Percentiles rank a stretch among this genome's conserved stretches.
Evolutionary conservation across 2,113 vertebrate genomes (phyloP).

Genomic region (Petroica traversi): DNA sequence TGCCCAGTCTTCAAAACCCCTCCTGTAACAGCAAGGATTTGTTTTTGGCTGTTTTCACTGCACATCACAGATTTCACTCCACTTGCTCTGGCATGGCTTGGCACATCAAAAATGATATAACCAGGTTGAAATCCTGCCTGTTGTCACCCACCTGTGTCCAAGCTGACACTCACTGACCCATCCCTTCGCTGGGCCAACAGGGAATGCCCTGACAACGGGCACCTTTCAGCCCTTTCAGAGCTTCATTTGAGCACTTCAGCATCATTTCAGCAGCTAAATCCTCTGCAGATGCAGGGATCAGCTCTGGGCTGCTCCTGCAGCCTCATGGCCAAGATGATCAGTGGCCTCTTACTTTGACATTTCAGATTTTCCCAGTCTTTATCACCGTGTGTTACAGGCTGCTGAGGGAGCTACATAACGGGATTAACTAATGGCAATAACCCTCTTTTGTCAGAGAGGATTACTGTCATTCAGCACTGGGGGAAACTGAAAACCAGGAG

Average conservation of each 20-base stretch:
- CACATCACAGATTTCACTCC: neutral
- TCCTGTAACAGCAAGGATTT: neutral
- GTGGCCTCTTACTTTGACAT: neutral
- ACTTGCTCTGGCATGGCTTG: neutral
- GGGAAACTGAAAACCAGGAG: constrained; percentile 61
- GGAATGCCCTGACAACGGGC: accelerated
- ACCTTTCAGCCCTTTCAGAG: neutral
- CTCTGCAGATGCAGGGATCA: neutral
- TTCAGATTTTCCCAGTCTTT: constrained; percentile 63
- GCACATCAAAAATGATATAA: accelerated
- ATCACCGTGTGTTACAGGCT: constrained; percentile 61
- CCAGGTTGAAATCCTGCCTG: neutral
- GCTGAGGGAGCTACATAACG: constrained; percentile 53
- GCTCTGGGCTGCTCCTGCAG: neutral
- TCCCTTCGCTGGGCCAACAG: neutral
- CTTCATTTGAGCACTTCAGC: too few relatives aligned
- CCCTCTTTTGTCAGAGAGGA: constrained; percentile 67
- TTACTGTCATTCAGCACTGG: constrained; percentile 72
- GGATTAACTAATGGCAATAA: constrained; percentile 73
- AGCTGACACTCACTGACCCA: neutral
- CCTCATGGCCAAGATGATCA: neutral
- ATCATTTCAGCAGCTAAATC: neutral
- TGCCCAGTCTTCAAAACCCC: neutral
- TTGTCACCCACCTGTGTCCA: accelerated
- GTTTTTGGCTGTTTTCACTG: too few relatives aligned